Evolutionary conservation across 2,113 vertebrate species (phyloP).

Genomic region (Marcusenius ussheri): DNA sequence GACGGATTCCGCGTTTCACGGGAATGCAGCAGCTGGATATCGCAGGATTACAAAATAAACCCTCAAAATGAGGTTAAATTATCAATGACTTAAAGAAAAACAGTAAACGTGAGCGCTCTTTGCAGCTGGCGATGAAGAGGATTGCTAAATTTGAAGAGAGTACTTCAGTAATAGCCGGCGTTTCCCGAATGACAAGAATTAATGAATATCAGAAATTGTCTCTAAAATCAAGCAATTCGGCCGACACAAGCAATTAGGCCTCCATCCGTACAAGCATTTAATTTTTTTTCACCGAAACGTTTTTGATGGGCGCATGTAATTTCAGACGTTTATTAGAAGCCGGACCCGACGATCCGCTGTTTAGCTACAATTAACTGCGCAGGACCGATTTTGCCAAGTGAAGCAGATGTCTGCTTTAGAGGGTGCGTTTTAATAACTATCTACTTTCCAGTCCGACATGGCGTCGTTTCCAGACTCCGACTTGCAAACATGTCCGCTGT

Average conservation of each 20-base stretch:
- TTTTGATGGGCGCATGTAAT: neutral
- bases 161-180: neutral
- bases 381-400: neutral
- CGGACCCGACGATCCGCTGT: neutral
- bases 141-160: neutral
- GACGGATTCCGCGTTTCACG: conserved; percentile 8
- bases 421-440: conserved; percentile 17
- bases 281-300: neutral
- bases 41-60: conserved; percentile 29
- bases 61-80: conserved; percentile 27
- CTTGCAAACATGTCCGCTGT: conserved; percentile 74
- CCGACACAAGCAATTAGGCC: neutral
- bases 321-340: neutral
- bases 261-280: neutral
- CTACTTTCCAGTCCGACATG: conserved; percentile 52
- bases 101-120: neutral
- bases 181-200: neutral
- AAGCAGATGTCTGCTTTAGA: conserved; percentile 17
- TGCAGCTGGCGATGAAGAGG: neutral
- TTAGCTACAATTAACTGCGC: neutral
- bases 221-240: neutral
- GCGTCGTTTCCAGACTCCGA: conserved; percentile 77
- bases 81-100: neutral
- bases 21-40: conserved; percentile 31
- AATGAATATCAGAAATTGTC: neutral